Evolutionary conservation across 1,140 invertebrate genomes (phyloP).

Genomic region (Arctopsyche grandis): DNA sequence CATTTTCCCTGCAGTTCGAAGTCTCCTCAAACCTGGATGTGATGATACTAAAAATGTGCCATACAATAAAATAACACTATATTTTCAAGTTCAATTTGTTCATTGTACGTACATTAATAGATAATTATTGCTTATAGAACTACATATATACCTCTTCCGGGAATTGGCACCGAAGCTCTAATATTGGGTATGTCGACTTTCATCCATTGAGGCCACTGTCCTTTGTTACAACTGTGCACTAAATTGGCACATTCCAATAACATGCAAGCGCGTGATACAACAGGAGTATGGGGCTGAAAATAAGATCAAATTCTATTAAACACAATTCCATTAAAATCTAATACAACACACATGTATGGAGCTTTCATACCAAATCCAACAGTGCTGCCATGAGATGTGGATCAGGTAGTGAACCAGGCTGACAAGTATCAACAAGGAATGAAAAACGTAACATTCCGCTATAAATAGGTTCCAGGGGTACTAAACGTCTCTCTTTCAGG

Average conservation of each 20-base stretch:
- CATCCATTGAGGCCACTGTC: slow-evolving; percentile 97
- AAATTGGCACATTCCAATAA: slow-evolving; percentile 95
- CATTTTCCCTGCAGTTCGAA: slow-evolving; percentile 92
- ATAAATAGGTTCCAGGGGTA: slow-evolving; percentile 77
- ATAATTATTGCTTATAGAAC: too few relatives aligned
- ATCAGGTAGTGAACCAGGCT: slow-evolving; percentile 95
- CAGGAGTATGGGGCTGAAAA: slow-evolving; percentile 89
- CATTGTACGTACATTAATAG: too few relatives aligned
- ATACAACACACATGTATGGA: not conserved
- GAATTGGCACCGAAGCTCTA: slow-evolving; percentile 74
- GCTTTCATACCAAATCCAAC: slow-evolving; percentile 84
- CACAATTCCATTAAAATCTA: not conserved
- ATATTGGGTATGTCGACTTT: slow-evolving; percentile 85
- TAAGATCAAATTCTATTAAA: not conserved
- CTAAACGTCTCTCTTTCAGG: slow-evolving; percentile 84
- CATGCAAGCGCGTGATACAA: slow-evolving; percentile 89
- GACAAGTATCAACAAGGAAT: slow-evolving; percentile 93
- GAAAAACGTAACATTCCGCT: slow-evolving; percentile 86
- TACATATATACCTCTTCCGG: slow-evolving; percentile 49
- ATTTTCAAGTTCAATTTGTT: too few relatives aligned
- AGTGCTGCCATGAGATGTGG: slow-evolving; percentile 94
- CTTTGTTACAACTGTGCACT: slow-evolving; percentile 97
- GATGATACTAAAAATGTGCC: slow-evolving; percentile 60
- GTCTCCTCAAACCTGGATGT: slow-evolving; percentile 65
- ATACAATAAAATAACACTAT: too few relatives aligned